A percentile compares a stretch with the other conserved stretches of the same genome.
Evolutionary conservation across 30 jellyfish, hydroid and myxozoan genomes (phyloP).

Genomic region (Aurelia aurita complex sp. Pacific): DNA sequence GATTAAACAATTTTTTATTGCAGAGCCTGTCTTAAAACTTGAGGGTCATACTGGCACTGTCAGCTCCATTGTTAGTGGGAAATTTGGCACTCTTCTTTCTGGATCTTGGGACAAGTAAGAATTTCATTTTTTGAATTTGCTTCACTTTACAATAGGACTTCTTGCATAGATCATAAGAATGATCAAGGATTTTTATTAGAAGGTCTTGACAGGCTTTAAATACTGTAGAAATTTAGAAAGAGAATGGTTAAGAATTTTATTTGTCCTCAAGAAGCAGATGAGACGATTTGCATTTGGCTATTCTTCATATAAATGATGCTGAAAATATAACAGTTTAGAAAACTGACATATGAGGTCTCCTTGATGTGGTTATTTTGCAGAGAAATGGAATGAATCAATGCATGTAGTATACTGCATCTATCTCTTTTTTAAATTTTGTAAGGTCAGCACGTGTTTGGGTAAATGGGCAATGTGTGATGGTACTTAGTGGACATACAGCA

Average conservation of each 20-base stretch:
- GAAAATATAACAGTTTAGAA: too few species aligned
- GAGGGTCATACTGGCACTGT: constrained; percentile 95
- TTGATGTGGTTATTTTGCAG: too few species aligned
- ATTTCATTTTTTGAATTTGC: background rate
- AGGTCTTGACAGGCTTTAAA: too few species aligned
- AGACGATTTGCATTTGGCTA: too few species aligned
- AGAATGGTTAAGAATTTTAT: too few species aligned
- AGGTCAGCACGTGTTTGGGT: constrained; percentile 94
- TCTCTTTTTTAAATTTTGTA: background rate
- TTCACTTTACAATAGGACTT: background rate
- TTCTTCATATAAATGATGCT: too few species aligned
- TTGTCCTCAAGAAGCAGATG: too few species aligned
- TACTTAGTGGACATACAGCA: constrained; percentile 82
- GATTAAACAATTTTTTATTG: background rate
- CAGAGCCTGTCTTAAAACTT: constrained; percentile 76
- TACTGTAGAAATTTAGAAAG: too few species aligned
- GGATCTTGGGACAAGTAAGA: constrained; percentile 99
- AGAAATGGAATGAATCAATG: too few species aligned
- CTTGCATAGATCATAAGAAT: background rate
- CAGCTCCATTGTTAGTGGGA: constrained; percentile 86
- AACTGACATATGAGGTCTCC: too few species aligned
- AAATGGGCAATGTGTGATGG: constrained; percentile 88
- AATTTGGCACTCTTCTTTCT: constrained; percentile 87
- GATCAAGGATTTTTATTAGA: background rate
- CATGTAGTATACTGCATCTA: too few species aligned